Evolutionary conservation across 2,113 vertebrate genomes (phyloP).

Genomic region (Chionomys nivalis): DNA sequence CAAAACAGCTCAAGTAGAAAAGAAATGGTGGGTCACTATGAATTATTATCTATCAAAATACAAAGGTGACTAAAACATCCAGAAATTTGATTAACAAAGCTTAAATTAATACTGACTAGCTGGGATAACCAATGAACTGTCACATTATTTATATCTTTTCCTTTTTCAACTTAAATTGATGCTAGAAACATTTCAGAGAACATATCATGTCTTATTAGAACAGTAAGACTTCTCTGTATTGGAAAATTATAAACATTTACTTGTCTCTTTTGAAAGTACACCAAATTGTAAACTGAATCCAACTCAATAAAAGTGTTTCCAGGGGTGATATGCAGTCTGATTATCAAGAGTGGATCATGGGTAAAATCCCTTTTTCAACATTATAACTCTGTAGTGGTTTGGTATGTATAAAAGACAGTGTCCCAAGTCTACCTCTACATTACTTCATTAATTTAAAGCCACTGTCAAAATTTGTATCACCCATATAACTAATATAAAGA

Average conservation of each 20-base stretch:
- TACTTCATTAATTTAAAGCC: neutral
- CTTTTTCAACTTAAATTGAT: neutral
- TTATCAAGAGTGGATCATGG: neutral
- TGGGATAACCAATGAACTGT: neutral
- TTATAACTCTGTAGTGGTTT: neutral
- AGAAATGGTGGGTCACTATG: neutral
- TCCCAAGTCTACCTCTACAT: neutral
- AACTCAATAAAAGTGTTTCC: neutral
- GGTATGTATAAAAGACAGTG: neutral
- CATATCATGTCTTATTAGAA: neutral
- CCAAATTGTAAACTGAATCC: neutral
- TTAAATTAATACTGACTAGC: neutral
- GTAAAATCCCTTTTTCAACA: neutral
- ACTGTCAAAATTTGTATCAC: neutral
- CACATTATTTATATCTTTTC: neutral
- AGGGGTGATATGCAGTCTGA: neutral
- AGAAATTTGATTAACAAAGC: neutral
- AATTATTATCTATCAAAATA: neutral
- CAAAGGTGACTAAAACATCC: neutral
- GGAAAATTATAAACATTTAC: neutral
- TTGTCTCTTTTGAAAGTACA: neutral
- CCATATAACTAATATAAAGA: conserved; percentile 13
- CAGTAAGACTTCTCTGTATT: neutral
- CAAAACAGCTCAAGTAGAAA: neutral
- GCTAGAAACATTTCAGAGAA: conserved; percentile 10